phyloP scores from a whole-genome alignment of 2,888 invertebrate species.

The Yponomeuta evonymella region DNA sequence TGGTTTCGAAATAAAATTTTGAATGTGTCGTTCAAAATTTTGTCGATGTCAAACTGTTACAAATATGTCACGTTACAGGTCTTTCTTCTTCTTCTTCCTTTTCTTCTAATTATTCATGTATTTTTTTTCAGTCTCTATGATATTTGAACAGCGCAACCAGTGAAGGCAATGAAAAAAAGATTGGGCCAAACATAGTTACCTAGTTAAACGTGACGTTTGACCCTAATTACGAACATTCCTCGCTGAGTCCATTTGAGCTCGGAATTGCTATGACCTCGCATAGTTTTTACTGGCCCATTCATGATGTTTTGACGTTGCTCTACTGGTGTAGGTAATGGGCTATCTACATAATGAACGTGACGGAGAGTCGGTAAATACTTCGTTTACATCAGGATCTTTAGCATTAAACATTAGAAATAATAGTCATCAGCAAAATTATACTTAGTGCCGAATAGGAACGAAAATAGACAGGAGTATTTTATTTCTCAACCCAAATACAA shows the following conservation, averaged over 20 bases:
- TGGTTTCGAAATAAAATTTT: too few relatives aligned
- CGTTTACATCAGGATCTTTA: not conserved
- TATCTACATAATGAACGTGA: not conserved
- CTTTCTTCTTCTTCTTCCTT: too few relatives aligned
- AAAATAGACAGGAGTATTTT: too few relatives aligned
- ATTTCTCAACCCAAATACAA: too few relatives aligned
- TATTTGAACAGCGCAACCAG: not conserved
- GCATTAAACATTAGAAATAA: not conserved
- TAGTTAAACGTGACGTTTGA: not conserved
- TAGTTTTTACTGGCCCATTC: slow-evolving; percentile 1
- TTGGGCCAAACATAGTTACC: not conserved
- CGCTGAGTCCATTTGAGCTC: not conserved
- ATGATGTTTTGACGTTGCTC: slow-evolving; percentile 15
- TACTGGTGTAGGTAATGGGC: not conserved
- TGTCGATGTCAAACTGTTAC: too few relatives aligned
- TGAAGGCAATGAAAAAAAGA: not conserved
- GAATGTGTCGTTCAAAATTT: too few relatives aligned
- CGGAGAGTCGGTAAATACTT: not conserved
- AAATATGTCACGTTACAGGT: too few relatives aligned
- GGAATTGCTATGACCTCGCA: slow-evolving; percentile 10
- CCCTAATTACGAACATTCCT: slow-evolving; percentile 8
- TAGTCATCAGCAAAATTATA: too few relatives aligned
- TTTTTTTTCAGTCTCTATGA: too few relatives aligned
- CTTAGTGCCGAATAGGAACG: too few relatives aligned
- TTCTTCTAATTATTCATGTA: too few relatives aligned